Evolutionary conservation across 2,113 vertebrate species (phyloP), one percentile per base, ranked within the genome.

Genomic region (Ptychochromis oligacanthus): DNA sequence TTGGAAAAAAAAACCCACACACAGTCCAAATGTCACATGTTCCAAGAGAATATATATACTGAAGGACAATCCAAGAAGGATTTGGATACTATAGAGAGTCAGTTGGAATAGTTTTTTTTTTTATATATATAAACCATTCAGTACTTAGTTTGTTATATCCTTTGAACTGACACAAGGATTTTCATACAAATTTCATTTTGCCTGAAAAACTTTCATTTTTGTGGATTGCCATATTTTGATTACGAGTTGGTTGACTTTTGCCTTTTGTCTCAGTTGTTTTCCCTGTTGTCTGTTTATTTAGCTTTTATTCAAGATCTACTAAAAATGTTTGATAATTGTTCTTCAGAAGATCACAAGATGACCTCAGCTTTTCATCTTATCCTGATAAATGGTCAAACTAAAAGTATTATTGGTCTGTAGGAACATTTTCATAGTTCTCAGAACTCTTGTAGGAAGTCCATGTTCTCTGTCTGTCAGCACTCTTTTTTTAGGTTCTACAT

Each of bases 81-180:
- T 17, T 49, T 49, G n/a, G n/a, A n/a, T n/a, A n/a, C n/a, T 49
- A 14, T 12, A 49, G 15, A 49, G 2, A 49, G 5, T 49, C 46
- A 15, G 15, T 49, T 6, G 2, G 6, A 49, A 49, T 14, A 49
- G 14, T 13, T 46, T 13, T 46, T 46, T 40, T 7, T n/a, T n/a
- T n/a, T n/a, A n/a, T n/a, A n/a, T n/a, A 46, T 46, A 4, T 5
- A 46, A 46, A 46, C 1, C 13, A 46, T 6, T 49, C 46, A 17
- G 46, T 49, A 49, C 6, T 49, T 49, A 49, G 46, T 15, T 46
- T 52, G 15, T 52, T 0, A 46, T 0, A 67, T 46, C 7, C 24
- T 46, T 46, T 67, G 4, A 22, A 67, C 38, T 46, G 7, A 17
- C 6, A 43, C 0, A 0, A 26, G 0, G 2, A 46, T 17, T 24